phyloP scores from a whole-genome alignment of 2,797 vertebrate genomes.

The Galaxias olidus region DNA sequence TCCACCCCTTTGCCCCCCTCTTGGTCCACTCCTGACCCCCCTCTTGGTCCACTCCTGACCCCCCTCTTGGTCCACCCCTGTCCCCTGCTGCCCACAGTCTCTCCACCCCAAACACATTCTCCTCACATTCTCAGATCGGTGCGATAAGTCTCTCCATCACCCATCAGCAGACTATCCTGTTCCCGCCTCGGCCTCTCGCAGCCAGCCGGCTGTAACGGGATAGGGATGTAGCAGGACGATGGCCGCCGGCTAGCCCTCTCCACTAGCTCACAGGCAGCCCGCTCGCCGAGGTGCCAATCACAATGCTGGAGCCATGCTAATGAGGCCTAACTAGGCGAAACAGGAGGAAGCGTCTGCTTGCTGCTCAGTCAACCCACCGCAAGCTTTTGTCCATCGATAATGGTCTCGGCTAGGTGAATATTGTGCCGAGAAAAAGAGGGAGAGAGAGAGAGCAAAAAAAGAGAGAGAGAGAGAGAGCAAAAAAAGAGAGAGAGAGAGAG shows the following conservation, averaged over 20 bases:
- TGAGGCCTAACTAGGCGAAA: conserved; percentile 49
- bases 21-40: background rate
- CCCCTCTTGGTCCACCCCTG: background rate
- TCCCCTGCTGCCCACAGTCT: conserved; percentile 10
- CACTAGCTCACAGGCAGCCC: conserved; percentile 59
- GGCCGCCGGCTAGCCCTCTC: conserved; percentile 39
- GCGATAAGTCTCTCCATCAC: conserved; percentile 52
- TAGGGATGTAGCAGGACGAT: conserved; percentile 43
- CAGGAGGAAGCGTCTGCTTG: conserved; percentile 39
- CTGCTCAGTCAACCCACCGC: conserved; percentile 16
- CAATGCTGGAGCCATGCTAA: conserved; percentile 36
- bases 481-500: background rate
- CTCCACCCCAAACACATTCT: conserved; percentile 42
- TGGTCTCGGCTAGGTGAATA: conserved; percentile 1
- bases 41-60: conserved; percentile 6
- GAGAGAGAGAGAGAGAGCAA: background rate
- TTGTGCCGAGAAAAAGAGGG: too few relatives aligned
- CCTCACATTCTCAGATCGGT: conserved; percentile 59
- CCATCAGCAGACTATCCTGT: conserved; percentile 68
- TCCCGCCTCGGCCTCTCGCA: conserved; percentile 58
- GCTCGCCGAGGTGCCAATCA: conserved; percentile 71
- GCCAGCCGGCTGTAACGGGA: conserved; percentile 64
- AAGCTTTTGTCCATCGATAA: background rate
- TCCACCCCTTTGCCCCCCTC: background rate
- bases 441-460: background rate